Conservation (phyloP, 2,113 vertebrate species). For the Ahaetulla prasina region DNA sequence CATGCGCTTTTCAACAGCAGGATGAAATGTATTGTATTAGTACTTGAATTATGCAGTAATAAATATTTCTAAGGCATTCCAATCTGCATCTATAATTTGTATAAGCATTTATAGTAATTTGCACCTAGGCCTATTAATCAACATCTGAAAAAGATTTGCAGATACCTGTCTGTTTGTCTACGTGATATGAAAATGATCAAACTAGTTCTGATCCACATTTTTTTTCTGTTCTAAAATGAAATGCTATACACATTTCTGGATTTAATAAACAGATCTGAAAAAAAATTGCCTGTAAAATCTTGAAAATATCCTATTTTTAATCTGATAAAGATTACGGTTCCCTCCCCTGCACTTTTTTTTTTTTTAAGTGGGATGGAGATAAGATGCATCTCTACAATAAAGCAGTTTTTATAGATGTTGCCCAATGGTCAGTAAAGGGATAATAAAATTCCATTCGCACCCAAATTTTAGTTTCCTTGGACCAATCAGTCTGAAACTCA, state of each 20-base stretch:
- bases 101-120: background rate
- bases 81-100: background rate
- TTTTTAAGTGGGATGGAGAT: background rate
- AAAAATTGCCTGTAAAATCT: background rate
- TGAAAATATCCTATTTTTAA: background rate
- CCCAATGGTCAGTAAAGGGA: background rate
- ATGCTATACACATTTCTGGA: background rate
- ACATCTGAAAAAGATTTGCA: background rate
- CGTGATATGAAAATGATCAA: background rate
- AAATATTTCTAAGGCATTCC: background rate
- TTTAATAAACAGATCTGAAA: background rate
- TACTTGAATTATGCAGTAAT: background rate
- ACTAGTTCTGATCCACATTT: background rate
- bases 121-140: background rate
- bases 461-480: background rate
- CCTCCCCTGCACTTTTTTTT: background rate
- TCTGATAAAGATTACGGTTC: background rate
- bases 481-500: background rate
- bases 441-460: background rate
- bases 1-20: background rate
- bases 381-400: background rate
- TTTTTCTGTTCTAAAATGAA: background rate
- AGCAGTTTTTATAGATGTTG: background rate
- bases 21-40: background rate
- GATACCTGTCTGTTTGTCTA: background rate